Percentiles rank a stretch among this genome's conserved stretches.
phyloP scores from a whole-genome alignment of 2,888 invertebrate species.

The Watsonalla cultraria region DNA sequence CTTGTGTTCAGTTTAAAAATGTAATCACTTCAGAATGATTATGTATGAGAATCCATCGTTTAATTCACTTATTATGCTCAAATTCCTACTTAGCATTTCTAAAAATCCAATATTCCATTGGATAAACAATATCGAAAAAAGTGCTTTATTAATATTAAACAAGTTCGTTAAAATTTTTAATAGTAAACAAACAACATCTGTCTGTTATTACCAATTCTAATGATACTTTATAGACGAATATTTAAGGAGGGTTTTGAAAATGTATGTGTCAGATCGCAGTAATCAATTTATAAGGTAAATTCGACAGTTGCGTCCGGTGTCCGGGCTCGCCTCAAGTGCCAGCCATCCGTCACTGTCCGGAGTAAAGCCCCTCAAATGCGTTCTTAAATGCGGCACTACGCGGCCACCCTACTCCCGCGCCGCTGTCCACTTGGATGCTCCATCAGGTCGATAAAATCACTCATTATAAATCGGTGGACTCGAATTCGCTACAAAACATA shows the following conservation, averaged over 20 bases:
- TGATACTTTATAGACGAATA: neutral
- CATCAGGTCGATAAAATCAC: conserved; percentile 44
- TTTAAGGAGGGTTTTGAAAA: neutral
- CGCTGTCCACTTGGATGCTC: conserved; percentile 48
- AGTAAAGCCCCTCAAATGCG: conserved; percentile 64
- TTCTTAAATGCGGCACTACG: conserved; percentile 54
- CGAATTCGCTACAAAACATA: conserved; percentile 8
- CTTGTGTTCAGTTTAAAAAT: too few species aligned
- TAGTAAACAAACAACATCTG: neutral
- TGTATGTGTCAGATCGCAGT: conserved; percentile 5
- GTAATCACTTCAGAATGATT: neutral
- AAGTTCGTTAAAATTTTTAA: neutral
- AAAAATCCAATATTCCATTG: neutral
- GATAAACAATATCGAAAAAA: neutral
- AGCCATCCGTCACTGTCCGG: conserved; percentile 66
- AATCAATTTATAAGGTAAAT: conserved; percentile 52
- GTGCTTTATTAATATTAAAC: neutral
- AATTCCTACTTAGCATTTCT: neutral
- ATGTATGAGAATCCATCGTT: neutral
- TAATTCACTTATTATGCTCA: neutral
- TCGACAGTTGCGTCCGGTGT: conserved; percentile 38
- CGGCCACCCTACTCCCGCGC: conserved; percentile 23
- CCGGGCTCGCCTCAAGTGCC: conserved; percentile 42
- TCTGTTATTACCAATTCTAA: neutral
- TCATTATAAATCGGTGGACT: conserved; percentile 24